Evolutionary conservation across 2,113 vertebrate species (phyloP).

Genomic region (Trogon surrucura): DNA sequence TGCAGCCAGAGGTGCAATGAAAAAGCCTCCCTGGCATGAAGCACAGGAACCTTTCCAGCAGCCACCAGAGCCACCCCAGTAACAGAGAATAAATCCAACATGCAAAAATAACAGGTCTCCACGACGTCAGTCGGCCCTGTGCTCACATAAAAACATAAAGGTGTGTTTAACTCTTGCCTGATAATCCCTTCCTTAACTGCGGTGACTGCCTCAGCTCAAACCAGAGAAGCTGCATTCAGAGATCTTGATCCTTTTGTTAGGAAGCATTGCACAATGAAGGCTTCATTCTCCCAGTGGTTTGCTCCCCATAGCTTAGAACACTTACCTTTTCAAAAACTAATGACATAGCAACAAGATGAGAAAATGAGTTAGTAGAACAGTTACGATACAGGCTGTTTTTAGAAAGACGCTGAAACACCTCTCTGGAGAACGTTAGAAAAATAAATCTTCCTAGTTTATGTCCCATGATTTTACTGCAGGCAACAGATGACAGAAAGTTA

Average conservation of each 20-base stretch:
- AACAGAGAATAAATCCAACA: fast-evolving
- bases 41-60: background rate
- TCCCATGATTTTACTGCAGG: background rate
- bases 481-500: background rate
- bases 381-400: background rate
- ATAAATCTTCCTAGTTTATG: background rate
- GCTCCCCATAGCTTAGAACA: background rate
- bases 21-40: background rate
- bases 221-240: background rate
- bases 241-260: background rate
- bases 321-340: background rate
- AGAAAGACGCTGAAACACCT: background rate
- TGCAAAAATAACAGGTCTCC: fast-evolving
- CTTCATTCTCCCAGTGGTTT: background rate
- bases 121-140: background rate
- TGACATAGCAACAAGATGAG: background rate
- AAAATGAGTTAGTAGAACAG: background rate
- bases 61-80: background rate
- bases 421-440: background rate
- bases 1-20: background rate
- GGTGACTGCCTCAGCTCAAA: background rate
- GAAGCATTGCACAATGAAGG: background rate
- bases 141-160: background rate
- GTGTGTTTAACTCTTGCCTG: background rate
- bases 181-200: background rate